Percentiles rank a stretch among this genome's conserved stretches.
phyloP scores from a whole-genome alignment of 2,797 vertebrate species.

The Loris lydekkerianus region DNA sequence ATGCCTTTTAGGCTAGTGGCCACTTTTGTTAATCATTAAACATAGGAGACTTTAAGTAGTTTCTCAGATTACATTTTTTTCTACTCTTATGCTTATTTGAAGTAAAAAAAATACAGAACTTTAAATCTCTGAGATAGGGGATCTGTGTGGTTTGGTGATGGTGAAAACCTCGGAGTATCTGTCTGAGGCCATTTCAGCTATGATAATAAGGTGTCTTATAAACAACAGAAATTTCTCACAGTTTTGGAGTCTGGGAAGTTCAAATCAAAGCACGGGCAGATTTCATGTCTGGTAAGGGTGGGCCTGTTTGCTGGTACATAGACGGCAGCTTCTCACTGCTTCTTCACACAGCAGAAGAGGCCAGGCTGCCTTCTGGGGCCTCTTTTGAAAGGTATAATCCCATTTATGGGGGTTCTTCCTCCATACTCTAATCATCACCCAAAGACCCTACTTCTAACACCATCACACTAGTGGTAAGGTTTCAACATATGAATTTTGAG shows the following conservation, averaged over 20 bases:
- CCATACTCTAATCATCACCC: not conserved
- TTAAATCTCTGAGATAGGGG: not conserved
- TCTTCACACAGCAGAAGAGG: not conserved
- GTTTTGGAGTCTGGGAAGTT: not conserved
- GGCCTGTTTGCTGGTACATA: not conserved
- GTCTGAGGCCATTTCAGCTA: no score
- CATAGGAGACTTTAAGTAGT: not conserved
- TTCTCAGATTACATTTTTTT: conserved; percentile 1
- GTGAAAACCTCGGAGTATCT: not conserved
- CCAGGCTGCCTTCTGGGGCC: not conserved
- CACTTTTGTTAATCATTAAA: not conserved
- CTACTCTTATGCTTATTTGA: not conserved
- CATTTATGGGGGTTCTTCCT: not conserved
- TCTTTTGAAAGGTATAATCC: not conserved
- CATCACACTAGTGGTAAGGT: not conserved
- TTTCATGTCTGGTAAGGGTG: not conserved
- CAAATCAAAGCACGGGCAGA: not conserved
- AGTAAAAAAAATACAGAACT: not conserved
- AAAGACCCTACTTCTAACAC: not conserved
- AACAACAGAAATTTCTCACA: not conserved
- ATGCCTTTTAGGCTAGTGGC: not conserved
- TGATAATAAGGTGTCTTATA: not conserved
- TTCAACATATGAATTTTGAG: not conserved
- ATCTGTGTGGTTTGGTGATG: not conserved
- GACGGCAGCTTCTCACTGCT: no score